Evolutionary conservation across 2,113 vertebrate genomes (phyloP).

Genomic region (Equus przewalskii): DNA sequence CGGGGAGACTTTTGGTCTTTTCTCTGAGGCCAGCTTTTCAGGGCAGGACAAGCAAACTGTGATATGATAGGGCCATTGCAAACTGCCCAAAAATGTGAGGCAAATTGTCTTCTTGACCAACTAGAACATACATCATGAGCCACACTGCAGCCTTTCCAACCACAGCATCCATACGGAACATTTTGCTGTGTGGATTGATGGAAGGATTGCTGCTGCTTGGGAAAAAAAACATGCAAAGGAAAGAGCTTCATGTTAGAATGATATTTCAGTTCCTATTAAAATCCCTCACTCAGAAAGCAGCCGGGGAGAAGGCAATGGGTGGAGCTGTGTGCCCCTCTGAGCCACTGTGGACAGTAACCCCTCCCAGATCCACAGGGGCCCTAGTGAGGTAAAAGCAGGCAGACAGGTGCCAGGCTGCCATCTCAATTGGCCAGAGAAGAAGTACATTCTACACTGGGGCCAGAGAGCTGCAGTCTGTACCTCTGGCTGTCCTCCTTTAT

Average conservation of each 20-base stretch:
- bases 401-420: neutral
- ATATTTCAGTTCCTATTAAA: neutral
- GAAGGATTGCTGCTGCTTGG: neutral
- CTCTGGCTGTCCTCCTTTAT: neutral
- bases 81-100: neutral
- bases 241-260: neutral
- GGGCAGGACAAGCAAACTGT: neutral
- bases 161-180: too few relatives aligned
- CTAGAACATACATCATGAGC: neutral
- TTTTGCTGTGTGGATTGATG: neutral
- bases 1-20: neutral
- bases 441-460: neutral
- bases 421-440: neutral
- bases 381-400: neutral
- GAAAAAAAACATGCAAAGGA: fast-evolving
- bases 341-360: fast-evolving
- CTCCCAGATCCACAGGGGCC: fast-evolving
- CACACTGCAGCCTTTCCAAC: neutral
- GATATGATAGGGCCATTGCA: neutral
- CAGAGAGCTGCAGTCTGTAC: too few relatives aligned
- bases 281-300: neutral
- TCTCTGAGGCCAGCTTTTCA: neutral
- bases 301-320: too few relatives aligned
- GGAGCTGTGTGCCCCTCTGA: neutral
- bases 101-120: neutral